Evolutionary conservation across 35 echinoderm and acorn worm species (phyloP).

Genomic region (Apostichopus californicus): DNA sequence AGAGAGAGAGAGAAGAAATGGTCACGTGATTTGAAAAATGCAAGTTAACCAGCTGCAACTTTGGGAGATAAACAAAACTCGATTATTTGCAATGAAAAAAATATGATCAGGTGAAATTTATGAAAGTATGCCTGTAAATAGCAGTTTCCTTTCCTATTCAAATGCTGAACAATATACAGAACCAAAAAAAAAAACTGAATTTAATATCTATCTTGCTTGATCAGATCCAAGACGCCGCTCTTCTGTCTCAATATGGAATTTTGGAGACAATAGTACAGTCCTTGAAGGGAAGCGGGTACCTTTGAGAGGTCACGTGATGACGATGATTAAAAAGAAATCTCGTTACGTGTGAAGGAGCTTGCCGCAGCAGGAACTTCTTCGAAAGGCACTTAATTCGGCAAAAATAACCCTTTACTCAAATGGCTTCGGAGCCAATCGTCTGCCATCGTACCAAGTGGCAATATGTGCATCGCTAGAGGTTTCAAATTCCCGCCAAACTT

Average conservation of each 20-base stretch:
- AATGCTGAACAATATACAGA: too few relatives aligned
- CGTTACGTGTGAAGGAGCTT: not conserved
- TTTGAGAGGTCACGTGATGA: constrained; percentile 9
- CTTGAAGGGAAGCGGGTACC: not conserved
- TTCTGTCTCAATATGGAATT: not conserved
- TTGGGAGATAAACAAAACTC: too few relatives aligned
- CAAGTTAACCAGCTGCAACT: too few relatives aligned
- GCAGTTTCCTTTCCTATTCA: too few relatives aligned
- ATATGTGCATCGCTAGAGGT: constrained; percentile 34
- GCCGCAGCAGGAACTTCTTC: not conserved
- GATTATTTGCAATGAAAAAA: too few relatives aligned
- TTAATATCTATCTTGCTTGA: not conserved
- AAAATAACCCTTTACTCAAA: constrained; percentile 34
- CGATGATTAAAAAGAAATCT: constrained; percentile 8
- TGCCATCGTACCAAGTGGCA: constrained; percentile 9
- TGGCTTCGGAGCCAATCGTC: constrained; percentile 21
- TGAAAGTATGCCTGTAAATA: too few relatives aligned
- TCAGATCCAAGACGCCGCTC: not conserved
- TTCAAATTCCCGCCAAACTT: constrained; percentile 33
- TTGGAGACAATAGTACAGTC: not conserved
- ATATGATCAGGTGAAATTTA: too few relatives aligned
- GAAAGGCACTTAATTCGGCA: not conserved
- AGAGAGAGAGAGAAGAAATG: too few relatives aligned
- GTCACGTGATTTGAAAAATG: too few relatives aligned
- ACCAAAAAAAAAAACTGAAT: too few relatives aligned